Percentiles rank a stretch among this genome's conserved stretches.
phyloP scores from a whole-genome alignment of 35 echinoderm and acorn worm species.

The Apostichopus californicus region DNA sequence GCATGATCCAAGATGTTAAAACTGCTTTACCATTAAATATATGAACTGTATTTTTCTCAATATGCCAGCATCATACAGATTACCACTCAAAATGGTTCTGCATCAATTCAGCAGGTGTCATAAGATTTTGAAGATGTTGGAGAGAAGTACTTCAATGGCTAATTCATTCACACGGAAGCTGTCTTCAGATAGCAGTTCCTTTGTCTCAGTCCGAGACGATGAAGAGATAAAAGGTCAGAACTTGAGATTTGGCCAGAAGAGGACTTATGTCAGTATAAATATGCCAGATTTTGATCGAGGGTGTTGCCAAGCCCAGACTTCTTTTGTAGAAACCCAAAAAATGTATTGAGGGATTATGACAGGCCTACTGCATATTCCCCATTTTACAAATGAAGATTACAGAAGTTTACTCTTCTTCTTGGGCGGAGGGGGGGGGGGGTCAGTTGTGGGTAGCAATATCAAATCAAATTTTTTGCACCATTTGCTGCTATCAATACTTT shows the following conservation, averaged over 20 bases:
- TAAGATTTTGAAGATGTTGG: background rate
- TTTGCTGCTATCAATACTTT: no score
- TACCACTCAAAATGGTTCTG: background rate
- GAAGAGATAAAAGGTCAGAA: background rate
- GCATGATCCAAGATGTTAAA: no score
- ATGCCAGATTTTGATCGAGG: background rate
- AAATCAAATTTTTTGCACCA: no score
- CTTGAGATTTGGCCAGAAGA: background rate
- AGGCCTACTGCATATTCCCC: no score
- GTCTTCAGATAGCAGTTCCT: background rate
- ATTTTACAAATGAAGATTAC: no score
- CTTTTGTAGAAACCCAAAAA: background rate
- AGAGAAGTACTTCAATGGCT: background rate
- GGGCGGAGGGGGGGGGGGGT: no score
- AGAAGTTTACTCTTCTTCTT: no score
- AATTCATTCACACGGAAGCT: background rate
- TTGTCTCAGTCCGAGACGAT: background rate
- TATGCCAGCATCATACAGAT: background rate
- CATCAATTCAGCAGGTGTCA: background rate
- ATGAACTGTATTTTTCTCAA: no score
- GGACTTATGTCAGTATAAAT: background rate
- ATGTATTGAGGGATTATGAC: background rate
- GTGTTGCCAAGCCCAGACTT: background rate
- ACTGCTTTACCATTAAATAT: no score
- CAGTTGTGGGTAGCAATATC: no score